A percentile compares a stretch with the other conserved stretches of the same genome.
These are phyloP conservation scores for Haemorhous mexicanus DNA, from an alignment of 2,113 vertebrate genomes.

Conservation along the genomic window DNA sequence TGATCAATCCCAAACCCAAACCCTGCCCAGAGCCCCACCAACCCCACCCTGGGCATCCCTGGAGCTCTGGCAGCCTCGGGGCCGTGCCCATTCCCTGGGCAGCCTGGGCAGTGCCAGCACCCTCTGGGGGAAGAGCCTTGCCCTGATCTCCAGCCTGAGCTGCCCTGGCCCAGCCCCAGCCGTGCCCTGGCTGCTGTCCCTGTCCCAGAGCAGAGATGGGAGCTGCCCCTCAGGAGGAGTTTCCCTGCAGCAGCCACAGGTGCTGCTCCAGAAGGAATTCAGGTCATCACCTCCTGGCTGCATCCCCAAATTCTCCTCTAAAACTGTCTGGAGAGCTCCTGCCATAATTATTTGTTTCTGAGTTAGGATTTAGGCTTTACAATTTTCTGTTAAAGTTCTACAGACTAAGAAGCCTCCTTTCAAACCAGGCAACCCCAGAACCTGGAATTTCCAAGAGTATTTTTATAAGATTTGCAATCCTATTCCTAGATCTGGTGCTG, in stretches of 20 bases:
- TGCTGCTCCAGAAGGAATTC: neutral
- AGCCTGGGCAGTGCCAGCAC: neutral
- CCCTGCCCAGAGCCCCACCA: too few relatives aligned
- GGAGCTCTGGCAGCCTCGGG: neutral
- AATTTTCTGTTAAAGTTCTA: neutral
- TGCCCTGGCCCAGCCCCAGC: neutral
- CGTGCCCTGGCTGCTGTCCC: neutral
- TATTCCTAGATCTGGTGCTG: neutral
- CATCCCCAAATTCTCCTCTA: neutral
- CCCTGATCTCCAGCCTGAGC: neutral
- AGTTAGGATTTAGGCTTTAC: neutral
- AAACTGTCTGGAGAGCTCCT: neutral
- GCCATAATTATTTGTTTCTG: neutral
- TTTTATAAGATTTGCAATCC: neutral
- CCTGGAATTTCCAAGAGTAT: neutral
- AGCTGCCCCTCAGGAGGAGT: neutral
- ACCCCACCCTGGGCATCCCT: neutral
- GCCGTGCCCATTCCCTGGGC: neutral
- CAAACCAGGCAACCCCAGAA: neutral
- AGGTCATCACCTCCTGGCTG: neutral
- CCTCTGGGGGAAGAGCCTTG: neutral
- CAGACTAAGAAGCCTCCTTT: neutral
- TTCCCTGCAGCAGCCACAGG: neutral
- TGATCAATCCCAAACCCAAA: too few relatives aligned
- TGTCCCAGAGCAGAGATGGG: neutral